phyloP scores from a whole-genome alignment of 2,113 vertebrate species.

The Gymnocephalus cernua region DNA sequence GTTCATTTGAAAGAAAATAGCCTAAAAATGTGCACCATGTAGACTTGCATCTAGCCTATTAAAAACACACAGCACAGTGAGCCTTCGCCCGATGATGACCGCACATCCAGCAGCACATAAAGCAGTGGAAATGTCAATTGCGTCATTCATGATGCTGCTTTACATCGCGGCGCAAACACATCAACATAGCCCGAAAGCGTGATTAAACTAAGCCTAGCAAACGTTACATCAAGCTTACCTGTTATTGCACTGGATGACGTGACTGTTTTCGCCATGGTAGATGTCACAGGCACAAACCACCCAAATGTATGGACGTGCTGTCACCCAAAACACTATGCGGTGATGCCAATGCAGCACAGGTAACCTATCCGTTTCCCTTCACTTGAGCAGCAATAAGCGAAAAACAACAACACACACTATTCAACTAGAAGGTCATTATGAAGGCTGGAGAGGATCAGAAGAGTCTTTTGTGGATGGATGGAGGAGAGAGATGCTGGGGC shows the following conservation, averaged over 20 bases:
- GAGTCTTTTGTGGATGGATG: conserved; percentile 26
- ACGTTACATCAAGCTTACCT: conserved; percentile 64
- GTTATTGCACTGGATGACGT: conserved; percentile 50
- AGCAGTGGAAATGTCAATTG: conserved; percentile 59
- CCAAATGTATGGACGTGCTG: conserved; percentile 36
- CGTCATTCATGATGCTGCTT: conserved; percentile 64
- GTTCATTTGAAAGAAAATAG: neutral
- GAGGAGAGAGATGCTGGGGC: conserved; percentile 47
- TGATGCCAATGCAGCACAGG: conserved; percentile 56
- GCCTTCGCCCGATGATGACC: conserved; percentile 7
- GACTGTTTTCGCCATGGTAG: conserved; percentile 76
- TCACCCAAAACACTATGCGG: conserved; percentile 60
- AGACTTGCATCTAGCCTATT: neutral
- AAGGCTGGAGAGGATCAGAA: neutral
- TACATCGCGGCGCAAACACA: conserved; percentile 32
- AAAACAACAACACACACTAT: conserved; percentile 6
- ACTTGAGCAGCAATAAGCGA: conserved; percentile 33
- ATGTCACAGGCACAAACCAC: conserved; percentile 18
- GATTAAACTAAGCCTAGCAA: neutral
- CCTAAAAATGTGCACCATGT: neutral
- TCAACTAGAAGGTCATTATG: conserved; percentile 43
- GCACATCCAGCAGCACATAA: conserved; percentile 27
- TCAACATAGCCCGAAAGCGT: neutral
- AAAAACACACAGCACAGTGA: neutral
- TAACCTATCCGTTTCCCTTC: conserved; percentile 39